Evolutionary conservation across 2,797 vertebrate genomes (phyloP), one percentile per base, ranked within the genome.

Genomic region (Sebastolobus altivelis): DNA sequence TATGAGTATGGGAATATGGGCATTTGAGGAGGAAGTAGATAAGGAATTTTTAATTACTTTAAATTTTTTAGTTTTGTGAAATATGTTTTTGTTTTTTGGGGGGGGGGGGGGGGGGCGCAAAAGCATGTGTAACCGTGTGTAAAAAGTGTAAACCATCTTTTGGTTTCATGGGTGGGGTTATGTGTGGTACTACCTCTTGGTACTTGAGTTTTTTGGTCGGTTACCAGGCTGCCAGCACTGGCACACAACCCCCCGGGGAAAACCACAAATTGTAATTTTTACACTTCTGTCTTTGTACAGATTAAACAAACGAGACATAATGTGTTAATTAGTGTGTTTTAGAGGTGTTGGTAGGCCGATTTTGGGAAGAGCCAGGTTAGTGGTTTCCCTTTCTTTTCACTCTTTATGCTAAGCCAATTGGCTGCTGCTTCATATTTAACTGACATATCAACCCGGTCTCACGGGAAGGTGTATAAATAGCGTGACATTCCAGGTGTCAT

Each of bases 181-280:
- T 10, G 14, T 56, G 20, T n/a, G 27, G 16, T 37, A 46, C 37
- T 22, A 20, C 40, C 29, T 60, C 27, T 66, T 37, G 7, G 11
- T 2, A 25, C 25, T 25, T 25, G 43, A 46, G 14, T 7, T 46
- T 59, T 75, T 49, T 8, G 18, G 38, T 25, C 7, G 10, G 37
- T 65, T 52, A 63, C 16, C 35, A 58, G 35, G 4, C 35, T 40
- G 22, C 43, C 5, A 33, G 33, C 37, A 22, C 63, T 49, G 43
- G 43, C 43, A 49, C 43, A 72, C 13, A 61, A 33, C 6, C 33
- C 22, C 20, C 10, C 12, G 11, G 7, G 7, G 35, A 18, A 37
- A 38, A 75, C n/a, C 40, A 18, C 5, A 25, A 72, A 65, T 43
- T n/a, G 58, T 38, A 10, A 37, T 43, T 65, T 68, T 76, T 29